Evolutionary conservation across 64 coral and sea anemone genomes (phyloP).

Genomic region (Acropora tenuis): DNA sequence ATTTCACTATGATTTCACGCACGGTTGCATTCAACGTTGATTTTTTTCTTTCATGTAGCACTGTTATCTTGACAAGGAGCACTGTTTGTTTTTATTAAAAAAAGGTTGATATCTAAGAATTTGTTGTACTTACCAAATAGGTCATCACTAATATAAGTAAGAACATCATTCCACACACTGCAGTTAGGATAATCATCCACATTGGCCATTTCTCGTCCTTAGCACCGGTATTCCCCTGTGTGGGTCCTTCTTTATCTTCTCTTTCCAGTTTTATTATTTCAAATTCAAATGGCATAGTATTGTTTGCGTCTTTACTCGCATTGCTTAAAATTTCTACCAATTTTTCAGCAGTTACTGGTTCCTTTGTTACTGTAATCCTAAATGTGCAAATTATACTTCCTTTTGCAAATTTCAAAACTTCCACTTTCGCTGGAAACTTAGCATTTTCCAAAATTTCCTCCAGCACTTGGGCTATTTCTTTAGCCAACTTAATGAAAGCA

Average conservation of each 20-base stretch:
- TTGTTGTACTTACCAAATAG: background rate
- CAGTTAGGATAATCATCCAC: background rate
- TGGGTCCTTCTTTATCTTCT: background rate
- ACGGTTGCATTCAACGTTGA: too few relatives aligned
- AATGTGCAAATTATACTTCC: conserved; percentile 63
- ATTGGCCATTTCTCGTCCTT: background rate
- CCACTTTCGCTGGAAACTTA: background rate
- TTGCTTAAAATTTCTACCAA: background rate
- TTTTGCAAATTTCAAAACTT: background rate
- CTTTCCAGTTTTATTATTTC: background rate
- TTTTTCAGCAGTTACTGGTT: background rate
- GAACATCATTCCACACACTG: background rate
- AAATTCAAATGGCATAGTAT: background rate
- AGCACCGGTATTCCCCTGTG: background rate
- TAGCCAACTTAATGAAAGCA: background rate
- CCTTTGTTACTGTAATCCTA: background rate
- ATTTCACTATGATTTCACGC: too few relatives aligned
- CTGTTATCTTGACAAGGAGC: too few relatives aligned
- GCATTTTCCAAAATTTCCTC: background rate
- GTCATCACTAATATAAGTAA: conserved; percentile 4
- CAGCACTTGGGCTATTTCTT: background rate
- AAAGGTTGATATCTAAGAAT: background rate
- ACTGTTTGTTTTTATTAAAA: too few relatives aligned
- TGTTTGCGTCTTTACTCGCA: background rate
- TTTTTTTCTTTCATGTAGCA: too few relatives aligned